These are phyloP conservation scores for Clytia hemisphaerica DNA, from an alignment of 30 jellyfish, hydroid and myxozoan species.

Conservation along the genomic window DNA sequence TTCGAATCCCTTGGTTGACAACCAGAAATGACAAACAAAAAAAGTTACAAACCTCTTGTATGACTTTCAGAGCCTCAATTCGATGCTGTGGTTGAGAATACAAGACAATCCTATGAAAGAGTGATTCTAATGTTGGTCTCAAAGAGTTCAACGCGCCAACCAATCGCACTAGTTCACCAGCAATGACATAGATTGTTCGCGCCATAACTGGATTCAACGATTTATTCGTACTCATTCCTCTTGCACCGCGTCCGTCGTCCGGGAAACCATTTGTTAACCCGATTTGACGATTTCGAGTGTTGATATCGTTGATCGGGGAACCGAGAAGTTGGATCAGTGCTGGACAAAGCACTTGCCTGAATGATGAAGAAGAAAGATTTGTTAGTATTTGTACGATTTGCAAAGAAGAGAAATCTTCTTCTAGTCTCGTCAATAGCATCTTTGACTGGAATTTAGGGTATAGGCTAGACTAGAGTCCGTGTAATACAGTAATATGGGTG, in stretches of 20 bases:
- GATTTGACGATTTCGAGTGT: constrained; percentile 44
- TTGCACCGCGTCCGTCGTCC: constrained; percentile 64
- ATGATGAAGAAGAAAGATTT: background rate
- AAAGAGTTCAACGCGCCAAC: constrained; percentile 76
- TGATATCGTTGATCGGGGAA: constrained; percentile 61
- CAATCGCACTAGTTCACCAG: constrained; percentile 75
- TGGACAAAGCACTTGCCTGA: constrained; percentile 90
- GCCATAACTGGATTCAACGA: constrained; percentile 29
- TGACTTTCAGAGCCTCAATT: constrained; percentile 78
- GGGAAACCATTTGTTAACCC: constrained; percentile 34
- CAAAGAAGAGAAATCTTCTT: no score
- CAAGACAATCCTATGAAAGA: constrained; percentile 69
- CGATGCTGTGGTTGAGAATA: constrained; percentile 92
- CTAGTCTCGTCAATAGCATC: no score
- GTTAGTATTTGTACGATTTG: no score
- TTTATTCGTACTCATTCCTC: constrained; percentile 39
- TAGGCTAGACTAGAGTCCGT: no score
- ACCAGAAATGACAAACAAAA: no score
- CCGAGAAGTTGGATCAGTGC: constrained; percentile 78
- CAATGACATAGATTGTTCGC: constrained; percentile 47
- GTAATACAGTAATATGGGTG: no score
- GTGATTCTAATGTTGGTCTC: constrained; percentile 77
- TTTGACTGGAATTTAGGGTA: no score
- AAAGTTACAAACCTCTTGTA: constrained; percentile 82
- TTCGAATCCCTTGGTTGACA: no score